Conservation (phyloP, 2,888 invertebrate genomes). For the Hyposoter dolosus region DNA sequence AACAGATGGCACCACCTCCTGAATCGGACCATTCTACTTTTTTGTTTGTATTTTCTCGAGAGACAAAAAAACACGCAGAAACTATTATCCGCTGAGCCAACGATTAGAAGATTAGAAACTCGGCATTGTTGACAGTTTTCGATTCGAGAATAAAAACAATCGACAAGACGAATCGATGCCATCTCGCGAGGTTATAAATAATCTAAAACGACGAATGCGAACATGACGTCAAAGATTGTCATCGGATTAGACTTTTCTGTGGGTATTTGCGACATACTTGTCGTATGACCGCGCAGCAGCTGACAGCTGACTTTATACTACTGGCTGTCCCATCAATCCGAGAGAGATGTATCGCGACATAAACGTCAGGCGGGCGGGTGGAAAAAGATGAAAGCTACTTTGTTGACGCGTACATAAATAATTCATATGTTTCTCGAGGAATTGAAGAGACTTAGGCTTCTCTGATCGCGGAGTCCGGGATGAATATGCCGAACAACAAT, state of each 20-base stretch:
- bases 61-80: too few relatives aligned
- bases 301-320: background rate
- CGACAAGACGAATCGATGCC: background rate
- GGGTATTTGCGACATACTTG: background rate
- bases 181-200: background rate
- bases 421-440: background rate
- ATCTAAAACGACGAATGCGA: background rate
- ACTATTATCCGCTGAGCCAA: background rate
- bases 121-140: background rate
- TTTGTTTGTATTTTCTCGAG: too few relatives aligned
- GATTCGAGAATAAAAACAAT: background rate
- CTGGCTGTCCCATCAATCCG: background rate
- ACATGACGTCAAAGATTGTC: background rate
- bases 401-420: background rate
- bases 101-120: background rate
- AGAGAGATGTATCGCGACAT: background rate
- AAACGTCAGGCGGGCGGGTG: background rate
- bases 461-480: background rate
- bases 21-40: background rate
- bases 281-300: background rate
- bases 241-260: background rate
- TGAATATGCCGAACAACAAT: conserved; percentile 14
- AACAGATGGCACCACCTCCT: background rate
- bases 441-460: background rate
- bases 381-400: background rate